Conservation (phyloP, 2,888 invertebrate species). For the Megaustenia siamemsis region DNA sequence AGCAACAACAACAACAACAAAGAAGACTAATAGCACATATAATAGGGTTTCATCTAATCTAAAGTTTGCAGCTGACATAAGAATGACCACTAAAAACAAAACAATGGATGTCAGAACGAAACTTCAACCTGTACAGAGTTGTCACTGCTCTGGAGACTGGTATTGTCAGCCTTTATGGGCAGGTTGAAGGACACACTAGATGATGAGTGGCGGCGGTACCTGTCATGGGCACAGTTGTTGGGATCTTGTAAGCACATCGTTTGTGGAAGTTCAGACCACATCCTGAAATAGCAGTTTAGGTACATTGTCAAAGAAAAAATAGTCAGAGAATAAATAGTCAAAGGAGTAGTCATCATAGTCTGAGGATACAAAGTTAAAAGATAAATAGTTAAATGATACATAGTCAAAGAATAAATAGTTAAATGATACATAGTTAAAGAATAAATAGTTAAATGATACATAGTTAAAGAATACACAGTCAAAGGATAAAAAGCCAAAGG, state of each 20-base stretch:
- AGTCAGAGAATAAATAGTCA: too few species aligned
- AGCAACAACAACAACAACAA: too few species aligned
- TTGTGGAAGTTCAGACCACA: slow-evolving; percentile 99
- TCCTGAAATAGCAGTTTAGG: slow-evolving; percentile 83
- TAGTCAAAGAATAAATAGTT: too few species aligned
- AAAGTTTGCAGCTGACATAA: neutral
- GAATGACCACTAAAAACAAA: neutral
- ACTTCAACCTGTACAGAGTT: slow-evolving; percentile 54
- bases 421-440: too few species aligned
- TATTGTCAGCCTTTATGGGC: slow-evolving; percentile 60
- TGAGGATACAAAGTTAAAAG: too few species aligned
- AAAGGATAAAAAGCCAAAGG: too few species aligned
- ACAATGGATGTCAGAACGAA: neutral
- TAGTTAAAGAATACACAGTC: too few species aligned
- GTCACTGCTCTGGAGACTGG: slow-evolving; percentile 56
- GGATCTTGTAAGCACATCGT: slow-evolving; percentile 96
- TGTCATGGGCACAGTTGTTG: slow-evolving; percentile 91
- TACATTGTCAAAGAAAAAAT: neutral
- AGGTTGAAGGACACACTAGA: slow-evolving; percentile 61
- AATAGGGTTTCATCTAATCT: neutral
- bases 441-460: too few species aligned
- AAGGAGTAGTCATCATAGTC: too few species aligned
- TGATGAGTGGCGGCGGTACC: slow-evolving; percentile 81
- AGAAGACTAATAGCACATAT: too few species aligned
- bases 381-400: too few species aligned